Percentiles rank a stretch among this genome's conserved stretches.
Conservation (phyloP, 1,140 invertebrate species). For the Lepidotrigona ventralis region DNA sequence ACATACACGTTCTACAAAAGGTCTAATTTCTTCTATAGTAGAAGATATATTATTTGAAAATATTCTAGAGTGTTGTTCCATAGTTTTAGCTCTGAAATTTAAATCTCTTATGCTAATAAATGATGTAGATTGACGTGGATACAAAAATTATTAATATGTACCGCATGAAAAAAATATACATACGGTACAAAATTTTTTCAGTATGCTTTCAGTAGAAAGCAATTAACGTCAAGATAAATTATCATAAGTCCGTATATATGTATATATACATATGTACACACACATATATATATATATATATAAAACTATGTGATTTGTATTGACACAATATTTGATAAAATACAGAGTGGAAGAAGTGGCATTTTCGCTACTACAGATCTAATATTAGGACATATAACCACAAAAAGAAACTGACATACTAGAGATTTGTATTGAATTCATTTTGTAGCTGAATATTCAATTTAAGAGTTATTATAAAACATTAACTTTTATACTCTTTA, state of each 20-base stretch:
- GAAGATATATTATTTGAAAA: constrained; percentile 80
- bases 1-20: constrained; percentile 78
- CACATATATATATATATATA: background rate
- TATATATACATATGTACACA: too few relatives aligned
- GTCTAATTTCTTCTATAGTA: constrained; percentile 80
- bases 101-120: constrained; percentile 45
- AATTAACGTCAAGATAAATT: constrained; percentile 3
- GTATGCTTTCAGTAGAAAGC: background rate
- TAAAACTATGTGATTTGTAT: background rate
- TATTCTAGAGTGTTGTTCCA: constrained; percentile 78
- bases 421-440: background rate
- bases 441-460: background rate
- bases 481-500: background rate
- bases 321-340: constrained; percentile 13
- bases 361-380: background rate
- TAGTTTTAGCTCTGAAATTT: constrained; percentile 73
- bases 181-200: background rate
- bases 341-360: background rate
- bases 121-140: constrained; percentile 6
- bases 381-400: background rate
- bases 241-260: background rate
- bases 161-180: background rate
- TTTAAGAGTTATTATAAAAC: background rate
- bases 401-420: background rate
- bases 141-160: background rate